phyloP scores from a whole-genome alignment of 2,888 invertebrate species.

The Celastrina argiolus region DNA sequence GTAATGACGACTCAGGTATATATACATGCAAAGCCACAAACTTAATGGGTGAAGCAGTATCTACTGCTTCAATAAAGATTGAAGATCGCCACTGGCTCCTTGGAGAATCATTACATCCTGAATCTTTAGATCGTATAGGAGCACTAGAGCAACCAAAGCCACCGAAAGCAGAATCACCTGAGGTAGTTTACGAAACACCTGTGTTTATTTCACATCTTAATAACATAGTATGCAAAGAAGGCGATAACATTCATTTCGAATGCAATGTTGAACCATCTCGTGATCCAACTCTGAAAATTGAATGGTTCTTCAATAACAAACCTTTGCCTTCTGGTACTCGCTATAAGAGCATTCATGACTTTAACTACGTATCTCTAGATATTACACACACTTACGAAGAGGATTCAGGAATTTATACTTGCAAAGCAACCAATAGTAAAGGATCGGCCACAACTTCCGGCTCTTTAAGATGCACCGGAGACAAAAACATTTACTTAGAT shows the following conservation, averaged over 20 bases:
- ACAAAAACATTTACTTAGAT: constrained; percentile 87
- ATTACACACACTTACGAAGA: constrained; percentile 91
- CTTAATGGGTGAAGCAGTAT: constrained; percentile 94
- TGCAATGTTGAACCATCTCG: constrained; percentile 94
- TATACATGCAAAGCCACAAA: constrained; percentile 97
- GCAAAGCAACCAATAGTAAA: constrained; percentile 92
- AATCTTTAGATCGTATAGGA: constrained; percentile 90
- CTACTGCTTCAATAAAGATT: constrained; percentile 92
- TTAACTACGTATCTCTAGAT: constrained; percentile 96
- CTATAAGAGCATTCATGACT: constrained; percentile 95
- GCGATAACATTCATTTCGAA: constrained; percentile 92
- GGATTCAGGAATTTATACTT: constrained; percentile 94
- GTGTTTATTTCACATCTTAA: constrained; percentile 94
- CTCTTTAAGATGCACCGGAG: constrained; percentile 89
- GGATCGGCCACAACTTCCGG: constrained; percentile 95
- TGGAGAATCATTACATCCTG: constrained; percentile 92
- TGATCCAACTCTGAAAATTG: constrained; percentile 93
- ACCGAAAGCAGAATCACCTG: constrained; percentile 82
- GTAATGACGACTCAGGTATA: constrained; percentile 95
- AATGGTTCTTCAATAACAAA: constrained; percentile 97
- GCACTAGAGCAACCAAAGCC: constrained; percentile 89
- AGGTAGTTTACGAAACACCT: constrained; percentile 89
- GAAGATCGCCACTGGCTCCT: constrained; percentile 93
- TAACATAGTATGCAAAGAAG: constrained; percentile 92
- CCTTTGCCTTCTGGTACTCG: constrained; percentile 92